Percentiles rank a stretch among this genome's conserved stretches.
phyloP scores from a whole-genome alignment of 2,113 vertebrate genomes.

The Micromys minutus region DNA sequence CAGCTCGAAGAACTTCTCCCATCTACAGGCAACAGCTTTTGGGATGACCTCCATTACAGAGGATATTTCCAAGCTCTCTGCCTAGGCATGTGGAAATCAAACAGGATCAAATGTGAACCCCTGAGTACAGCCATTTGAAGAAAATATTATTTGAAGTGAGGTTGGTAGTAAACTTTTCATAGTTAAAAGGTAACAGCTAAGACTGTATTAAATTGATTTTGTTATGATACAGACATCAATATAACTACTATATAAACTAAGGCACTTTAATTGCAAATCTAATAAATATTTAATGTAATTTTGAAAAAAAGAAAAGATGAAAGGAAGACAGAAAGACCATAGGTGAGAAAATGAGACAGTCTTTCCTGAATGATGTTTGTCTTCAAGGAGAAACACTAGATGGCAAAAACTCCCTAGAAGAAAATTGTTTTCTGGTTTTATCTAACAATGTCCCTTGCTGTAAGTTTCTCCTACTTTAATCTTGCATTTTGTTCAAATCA shows the following conservation, averaged over 20 bases:
- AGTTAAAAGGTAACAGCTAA: not conserved
- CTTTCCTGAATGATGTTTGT: not conserved
- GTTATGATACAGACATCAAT: not conserved
- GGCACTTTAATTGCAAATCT: not conserved
- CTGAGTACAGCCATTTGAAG: not conserved
- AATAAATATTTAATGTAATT: slow-evolving; percentile 23
- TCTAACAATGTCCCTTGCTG: not conserved
- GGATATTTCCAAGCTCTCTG: not conserved
- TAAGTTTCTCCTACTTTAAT: not conserved
- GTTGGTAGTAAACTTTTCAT: not conserved
- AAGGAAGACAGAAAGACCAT: not conserved
- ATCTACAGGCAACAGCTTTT: no score
- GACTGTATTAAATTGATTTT: slow-evolving; percentile 3
- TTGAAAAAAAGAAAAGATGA: not conserved
- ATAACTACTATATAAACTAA: not conserved
- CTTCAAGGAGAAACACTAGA: not conserved
- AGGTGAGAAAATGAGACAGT: not conserved
- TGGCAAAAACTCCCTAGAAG: not conserved
- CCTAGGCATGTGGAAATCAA: not conserved
- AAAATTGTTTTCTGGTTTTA: not conserved
- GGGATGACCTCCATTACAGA: not conserved
- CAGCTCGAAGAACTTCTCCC: no score
- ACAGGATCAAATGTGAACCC: not conserved
- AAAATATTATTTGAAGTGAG: not conserved
- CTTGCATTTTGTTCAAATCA: not conserved